phyloP scores from a whole-genome alignment of 2,888 invertebrate genomes.

The Sipha maydis region DNA sequence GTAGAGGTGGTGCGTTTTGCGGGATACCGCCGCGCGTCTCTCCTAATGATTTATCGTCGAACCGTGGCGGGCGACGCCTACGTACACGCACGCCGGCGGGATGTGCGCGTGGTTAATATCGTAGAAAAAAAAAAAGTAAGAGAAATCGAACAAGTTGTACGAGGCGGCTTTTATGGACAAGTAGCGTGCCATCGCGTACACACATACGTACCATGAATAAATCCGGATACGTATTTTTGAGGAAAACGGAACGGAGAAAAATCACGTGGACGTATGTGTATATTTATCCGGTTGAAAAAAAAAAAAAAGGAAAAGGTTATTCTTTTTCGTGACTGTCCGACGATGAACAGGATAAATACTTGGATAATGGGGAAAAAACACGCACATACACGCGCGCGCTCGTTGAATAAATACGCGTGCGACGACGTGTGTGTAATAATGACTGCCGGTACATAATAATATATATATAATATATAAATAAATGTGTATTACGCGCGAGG shows the following conservation, averaged over 20 bases:
- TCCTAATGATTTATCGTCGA: conserved; percentile 48
- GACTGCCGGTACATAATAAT: no score
- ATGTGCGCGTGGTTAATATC: not conserved
- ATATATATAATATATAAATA: not conserved
- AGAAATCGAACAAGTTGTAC: not conserved
- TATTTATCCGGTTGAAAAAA: no score
- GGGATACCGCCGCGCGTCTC: conserved; percentile 1
- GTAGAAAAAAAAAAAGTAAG: not conserved
- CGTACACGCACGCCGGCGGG: not conserved
- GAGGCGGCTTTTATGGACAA: not conserved
- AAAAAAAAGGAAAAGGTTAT: not conserved
- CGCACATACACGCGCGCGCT: no score
- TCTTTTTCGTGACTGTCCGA: no score
- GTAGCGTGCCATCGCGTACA: not conserved
- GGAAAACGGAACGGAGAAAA: not conserved
- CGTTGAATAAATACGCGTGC: not conserved
- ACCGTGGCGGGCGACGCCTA: conserved; percentile 2
- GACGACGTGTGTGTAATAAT: no score
- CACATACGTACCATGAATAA: not conserved
- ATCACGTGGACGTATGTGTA: not conserved
- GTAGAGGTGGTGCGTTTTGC: not conserved
- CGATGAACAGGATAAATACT: not conserved
- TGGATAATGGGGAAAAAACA: not conserved
- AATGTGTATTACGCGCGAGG: not conserved
- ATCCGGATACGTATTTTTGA: not conserved